phyloP scores from a whole-genome alignment of 1,140 invertebrate species.

The Chymomyza costata region DNA sequence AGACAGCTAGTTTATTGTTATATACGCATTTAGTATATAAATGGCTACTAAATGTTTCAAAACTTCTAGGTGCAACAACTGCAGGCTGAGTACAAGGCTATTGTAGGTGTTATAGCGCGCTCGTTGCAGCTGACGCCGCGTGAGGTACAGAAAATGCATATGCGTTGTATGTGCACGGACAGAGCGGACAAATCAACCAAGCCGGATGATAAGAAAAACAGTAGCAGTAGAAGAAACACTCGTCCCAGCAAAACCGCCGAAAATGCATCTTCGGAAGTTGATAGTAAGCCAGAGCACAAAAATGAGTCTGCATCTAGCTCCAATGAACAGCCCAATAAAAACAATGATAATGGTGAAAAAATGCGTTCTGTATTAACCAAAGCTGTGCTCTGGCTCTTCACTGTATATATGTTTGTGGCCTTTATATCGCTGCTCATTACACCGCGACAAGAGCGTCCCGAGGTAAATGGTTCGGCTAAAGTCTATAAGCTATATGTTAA shows the following conservation, averaged over 20 bases:
- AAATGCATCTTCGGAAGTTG: no score
- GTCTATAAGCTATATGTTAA: conserved; percentile 1
- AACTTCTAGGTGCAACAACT: conserved; percentile 57
- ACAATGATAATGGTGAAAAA: conserved; percentile 80
- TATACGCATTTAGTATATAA: neutral
- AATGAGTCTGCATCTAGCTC: conserved; percentile 49
- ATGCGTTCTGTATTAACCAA: conserved; percentile 83
- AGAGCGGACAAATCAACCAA: conserved; percentile 9
- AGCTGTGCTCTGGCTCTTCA: conserved; percentile 85
- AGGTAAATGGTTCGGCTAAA: conserved; percentile 76
- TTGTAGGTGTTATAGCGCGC: conserved; percentile 66
- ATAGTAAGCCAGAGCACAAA: conserved; percentile 6
- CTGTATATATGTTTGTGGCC: conserved; percentile 83
- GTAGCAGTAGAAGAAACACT: conserved; percentile 32
- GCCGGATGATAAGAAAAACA: conserved; percentile 6
- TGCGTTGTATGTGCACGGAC: conserved; percentile 38
- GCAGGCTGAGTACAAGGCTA: conserved; percentile 76
- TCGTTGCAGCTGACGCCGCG: conserved; percentile 54
- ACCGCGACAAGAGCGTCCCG: conserved; percentile 81
- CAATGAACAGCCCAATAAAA: conserved; percentile 79
- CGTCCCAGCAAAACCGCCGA: neutral
- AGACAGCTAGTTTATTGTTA: neutral
- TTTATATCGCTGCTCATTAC: conserved; percentile 83
- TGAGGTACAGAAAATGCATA: conserved; percentile 45
- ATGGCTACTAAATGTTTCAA: neutral